Base-by-base conservation (phyloP, 2,797 vertebrate genomes). In the Bradypodion ventrale region DNA sequence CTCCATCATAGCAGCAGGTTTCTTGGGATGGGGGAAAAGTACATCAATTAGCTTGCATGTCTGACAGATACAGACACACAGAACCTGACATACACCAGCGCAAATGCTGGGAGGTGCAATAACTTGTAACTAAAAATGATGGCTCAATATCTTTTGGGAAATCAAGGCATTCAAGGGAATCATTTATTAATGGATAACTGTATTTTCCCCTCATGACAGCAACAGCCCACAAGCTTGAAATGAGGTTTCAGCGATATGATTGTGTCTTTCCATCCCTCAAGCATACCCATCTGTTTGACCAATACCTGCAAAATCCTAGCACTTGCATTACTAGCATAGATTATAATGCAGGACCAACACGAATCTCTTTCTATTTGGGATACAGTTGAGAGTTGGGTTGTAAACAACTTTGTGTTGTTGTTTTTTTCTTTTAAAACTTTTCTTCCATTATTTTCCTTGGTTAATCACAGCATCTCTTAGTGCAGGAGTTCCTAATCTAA, bases 181-280 rank as follows among this genome's bases (percentile, higher is more conserved):
- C 56, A 94, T 89, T 91, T 92, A 79, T 77, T 42, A 85, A 15
- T 70, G 84, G 59, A 42, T 73, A 5, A 88, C 91, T 85, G 35
- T 86, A n/a, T 82, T 87, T 80, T 56, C 52, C 85, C 83, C 27
- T 69, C 25, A 81, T 77, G 83, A 85, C 25, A 87, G 37, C 44
- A 69, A 60, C 5, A 32, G 49, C 44, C 7, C 4, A 76, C n/a
- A 59, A 27, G 37, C 63, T 76, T 40, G 19, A 65, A 82, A 75
- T 75, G 25, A 65, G 49, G 35, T 59, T 70, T 59, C 2, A 5
- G 46, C 27, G 52, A 80, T 35, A 27, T 0, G 9, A 35, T 1
- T 5, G 6, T 6, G 35, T 13, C 12, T 46, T n/a, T 15, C 35
- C 23, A 35, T 16, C 46, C 16, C 25, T 29, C 78, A 83, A 16